A percentile compares a stretch with the other conserved stretches of the same genome.
Conservation (phyloP, 2,113 vertebrate species). For the Pyrgilauda ruficollis region DNA sequence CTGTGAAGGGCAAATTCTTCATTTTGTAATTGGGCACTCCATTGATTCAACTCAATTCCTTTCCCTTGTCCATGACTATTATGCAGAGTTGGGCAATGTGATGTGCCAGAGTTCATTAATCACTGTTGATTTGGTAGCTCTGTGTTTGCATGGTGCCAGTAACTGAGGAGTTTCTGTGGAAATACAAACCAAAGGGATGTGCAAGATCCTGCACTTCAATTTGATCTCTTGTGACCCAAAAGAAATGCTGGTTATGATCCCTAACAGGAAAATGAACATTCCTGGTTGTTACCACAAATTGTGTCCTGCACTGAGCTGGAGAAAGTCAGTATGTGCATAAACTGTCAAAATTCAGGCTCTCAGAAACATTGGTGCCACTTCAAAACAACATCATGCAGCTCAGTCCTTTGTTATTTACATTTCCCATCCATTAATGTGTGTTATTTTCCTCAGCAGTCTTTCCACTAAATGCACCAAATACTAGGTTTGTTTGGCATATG, state of each 20-base stretch:
- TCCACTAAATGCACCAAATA: slow-evolving; percentile 6
- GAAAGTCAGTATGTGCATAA: background rate
- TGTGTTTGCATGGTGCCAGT: slow-evolving; percentile 22
- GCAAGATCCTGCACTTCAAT: background rate
- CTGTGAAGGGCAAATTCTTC: slow-evolving; percentile 7
- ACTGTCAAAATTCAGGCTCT: slow-evolving; percentile 7
- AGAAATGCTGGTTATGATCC: background rate
- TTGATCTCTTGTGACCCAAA: background rate
- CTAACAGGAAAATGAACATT: background rate
- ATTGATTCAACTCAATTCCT: background rate
- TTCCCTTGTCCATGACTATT: background rate
- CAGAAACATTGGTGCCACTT: background rate
- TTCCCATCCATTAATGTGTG: background rate
- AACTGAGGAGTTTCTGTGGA: background rate
- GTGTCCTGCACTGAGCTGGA: background rate
- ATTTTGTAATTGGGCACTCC: slow-evolving; percentile 36
- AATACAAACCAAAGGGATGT: background rate
- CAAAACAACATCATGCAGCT: background rate
- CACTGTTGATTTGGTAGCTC: background rate
- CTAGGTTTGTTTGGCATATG: slow-evolving; percentile 7
- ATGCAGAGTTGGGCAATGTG: background rate
- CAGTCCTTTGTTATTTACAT: background rate
- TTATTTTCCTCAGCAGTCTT: background rate
- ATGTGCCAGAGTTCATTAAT: background rate
- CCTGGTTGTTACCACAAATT: background rate